phyloP scores from a whole-genome alignment of 2,113 vertebrate genomes.

The Merops nubicus region DNA sequence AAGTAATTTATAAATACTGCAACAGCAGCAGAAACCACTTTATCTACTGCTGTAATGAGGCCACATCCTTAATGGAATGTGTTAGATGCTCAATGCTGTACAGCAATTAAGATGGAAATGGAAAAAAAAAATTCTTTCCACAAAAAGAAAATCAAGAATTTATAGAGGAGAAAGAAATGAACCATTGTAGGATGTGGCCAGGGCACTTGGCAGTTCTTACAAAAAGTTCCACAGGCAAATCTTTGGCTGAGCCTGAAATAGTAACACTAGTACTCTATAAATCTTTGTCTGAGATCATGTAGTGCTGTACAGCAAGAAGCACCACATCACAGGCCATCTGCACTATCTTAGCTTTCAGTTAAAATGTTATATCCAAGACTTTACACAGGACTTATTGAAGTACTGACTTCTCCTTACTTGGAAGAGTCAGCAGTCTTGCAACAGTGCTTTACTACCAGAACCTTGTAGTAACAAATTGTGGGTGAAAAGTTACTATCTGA shows the following conservation, averaged over 20 bases:
- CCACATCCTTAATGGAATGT: too few relatives aligned
- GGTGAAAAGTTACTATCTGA: slow-evolving; percentile 45
- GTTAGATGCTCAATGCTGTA: too few relatives aligned
- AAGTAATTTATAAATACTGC: too few relatives aligned
- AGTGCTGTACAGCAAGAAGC: not conserved
- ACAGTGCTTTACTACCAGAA: not conserved
- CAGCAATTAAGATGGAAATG: too few relatives aligned
- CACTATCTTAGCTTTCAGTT: not conserved
- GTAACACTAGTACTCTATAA: not conserved
- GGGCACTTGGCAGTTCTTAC: too few relatives aligned
- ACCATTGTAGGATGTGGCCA: too few relatives aligned
- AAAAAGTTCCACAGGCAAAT: not conserved
- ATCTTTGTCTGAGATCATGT: not conserved
- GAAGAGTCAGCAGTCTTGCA: not conserved
- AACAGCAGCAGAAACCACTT: too few relatives aligned
- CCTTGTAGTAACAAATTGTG: not conserved
- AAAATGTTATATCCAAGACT: not conserved
- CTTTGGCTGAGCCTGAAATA: not conserved
- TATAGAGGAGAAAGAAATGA: too few relatives aligned
- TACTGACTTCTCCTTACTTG: not conserved
- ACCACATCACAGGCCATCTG: not conserved
- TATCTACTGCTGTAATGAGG: too few relatives aligned
- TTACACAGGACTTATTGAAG: not conserved
- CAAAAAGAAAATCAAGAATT: too few relatives aligned
- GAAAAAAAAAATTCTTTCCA: too few relatives aligned